phyloP scores from a whole-genome alignment of 1,140 invertebrate species.

The Trissolcus basalis region DNA sequence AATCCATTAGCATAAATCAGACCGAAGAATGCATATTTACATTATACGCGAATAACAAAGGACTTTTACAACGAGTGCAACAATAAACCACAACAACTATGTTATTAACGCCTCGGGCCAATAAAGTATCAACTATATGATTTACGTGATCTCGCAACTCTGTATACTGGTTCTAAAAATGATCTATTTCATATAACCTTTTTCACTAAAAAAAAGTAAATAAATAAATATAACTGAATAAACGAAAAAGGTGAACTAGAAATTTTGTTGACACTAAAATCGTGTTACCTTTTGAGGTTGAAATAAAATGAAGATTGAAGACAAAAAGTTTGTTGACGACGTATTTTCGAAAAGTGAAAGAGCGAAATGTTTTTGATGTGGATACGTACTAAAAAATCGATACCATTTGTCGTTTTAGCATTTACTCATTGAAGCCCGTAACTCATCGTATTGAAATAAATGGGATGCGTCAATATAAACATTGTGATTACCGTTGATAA shows the following conservation, averaged over 20 bases:
- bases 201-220: too few relatives aligned
- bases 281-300: too few relatives aligned
- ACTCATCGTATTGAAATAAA: slow-evolving; percentile 10
- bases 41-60: slow-evolving; percentile 26
- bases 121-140: slow-evolving; percentile 18
- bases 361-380: too few relatives aligned
- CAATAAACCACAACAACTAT: slow-evolving; percentile 30
- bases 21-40: slow-evolving; percentile 25
- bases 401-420: neutral
- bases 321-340: too few relatives aligned
- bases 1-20: slow-evolving; percentile 44
- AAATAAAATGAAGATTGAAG: too few relatives aligned
- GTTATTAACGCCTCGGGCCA: slow-evolving; percentile 34
- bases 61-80: slow-evolving; percentile 27
- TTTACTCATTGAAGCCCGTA: neutral
- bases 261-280: too few relatives aligned
- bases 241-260: too few relatives aligned
- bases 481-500: slow-evolving; percentile 17
- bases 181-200: too few relatives aligned
- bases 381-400: too few relatives aligned
- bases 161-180: too few relatives aligned
- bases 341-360: too few relatives aligned
- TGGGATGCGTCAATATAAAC: slow-evolving; percentile 3
- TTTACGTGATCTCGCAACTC: slow-evolving; percentile 17
- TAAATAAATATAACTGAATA: too few relatives aligned